Percentiles rank a stretch among this genome's conserved stretches.
Conservation (phyloP, 2,888 invertebrate genomes). For the Charanyca ferruginea region DNA sequence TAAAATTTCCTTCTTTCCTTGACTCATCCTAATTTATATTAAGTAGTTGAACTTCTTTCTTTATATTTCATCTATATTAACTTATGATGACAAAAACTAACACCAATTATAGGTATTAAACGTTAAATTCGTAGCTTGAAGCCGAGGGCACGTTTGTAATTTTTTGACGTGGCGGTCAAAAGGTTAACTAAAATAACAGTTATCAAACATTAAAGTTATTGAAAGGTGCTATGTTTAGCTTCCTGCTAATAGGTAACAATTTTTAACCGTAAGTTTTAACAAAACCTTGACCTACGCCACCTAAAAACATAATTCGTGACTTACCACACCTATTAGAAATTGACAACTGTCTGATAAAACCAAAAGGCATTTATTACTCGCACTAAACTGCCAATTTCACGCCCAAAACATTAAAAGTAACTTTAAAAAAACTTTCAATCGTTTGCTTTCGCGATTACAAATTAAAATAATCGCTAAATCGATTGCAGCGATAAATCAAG, state of each 20-base stretch:
- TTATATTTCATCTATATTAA: no score
- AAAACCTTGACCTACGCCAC: conserved; percentile 27
- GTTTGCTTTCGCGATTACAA: conserved; percentile 65
- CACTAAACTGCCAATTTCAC: conserved; percentile 32
- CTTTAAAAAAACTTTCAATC: conserved; percentile 54
- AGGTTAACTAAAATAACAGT: not conserved
- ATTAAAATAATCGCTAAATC: conserved; percentile 65
- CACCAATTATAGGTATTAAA: no score
- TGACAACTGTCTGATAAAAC: conserved; percentile 48
- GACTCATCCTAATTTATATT: no score
- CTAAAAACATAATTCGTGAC: conserved; percentile 34
- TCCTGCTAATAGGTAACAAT: not conserved
- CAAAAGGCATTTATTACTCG: conserved; percentile 38
- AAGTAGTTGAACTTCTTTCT: no score
- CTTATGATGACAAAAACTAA: no score
- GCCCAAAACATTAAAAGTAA: conserved; percentile 21
- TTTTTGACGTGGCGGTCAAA: not conserved
- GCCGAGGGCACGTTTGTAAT: no score
- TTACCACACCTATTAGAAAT: conserved; percentile 47
- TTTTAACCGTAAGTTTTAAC: conserved; percentile 5
- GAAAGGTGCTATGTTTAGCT: not conserved
- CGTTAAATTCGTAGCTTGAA: no score
- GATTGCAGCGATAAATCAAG: conserved; percentile 74
- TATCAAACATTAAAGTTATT: conserved; percentile 9
- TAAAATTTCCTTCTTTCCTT: no score